These are phyloP conservation scores for Cybosia mesomella DNA, from an alignment of 2,888 invertebrate species.

Conservation along the genomic window DNA sequence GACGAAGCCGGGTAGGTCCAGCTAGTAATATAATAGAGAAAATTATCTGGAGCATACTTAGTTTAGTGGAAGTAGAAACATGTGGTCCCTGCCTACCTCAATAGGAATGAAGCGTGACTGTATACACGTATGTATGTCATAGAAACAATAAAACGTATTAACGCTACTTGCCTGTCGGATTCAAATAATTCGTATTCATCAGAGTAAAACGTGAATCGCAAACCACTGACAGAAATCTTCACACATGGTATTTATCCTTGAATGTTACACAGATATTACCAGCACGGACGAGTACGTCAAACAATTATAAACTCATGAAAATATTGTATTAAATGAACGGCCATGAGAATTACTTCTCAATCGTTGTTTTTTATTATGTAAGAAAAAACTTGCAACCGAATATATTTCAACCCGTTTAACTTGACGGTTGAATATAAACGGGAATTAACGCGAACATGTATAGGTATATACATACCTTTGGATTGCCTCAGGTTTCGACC, in stretches of 20 bases:
- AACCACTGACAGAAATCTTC: constrained; percentile 10
- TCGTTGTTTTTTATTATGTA: constrained; percentile 12
- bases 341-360: constrained; percentile 22
- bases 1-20: no score
- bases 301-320: constrained; percentile 22
- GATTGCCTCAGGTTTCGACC: no score
- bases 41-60: no score
- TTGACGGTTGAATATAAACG: no score
- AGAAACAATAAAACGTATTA: neutral
- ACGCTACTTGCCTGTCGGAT: neutral
- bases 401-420: neutral
- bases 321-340: constrained; percentile 26
- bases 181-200: neutral
- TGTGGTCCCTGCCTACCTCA: no score
- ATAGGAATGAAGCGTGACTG: no score
- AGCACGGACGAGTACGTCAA: constrained; percentile 18
- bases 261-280: constrained; percentile 17
- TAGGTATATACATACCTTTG: no score
- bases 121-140: no score
- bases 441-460: no score
- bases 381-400: neutral
- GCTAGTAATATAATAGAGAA: no score
- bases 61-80: no score
- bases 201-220: constrained; percentile 2
- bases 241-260: constrained; percentile 19